phyloP scores from a whole-genome alignment of 2,797 vertebrate genomes.

The Chiroxiphia lanceolata region DNA sequence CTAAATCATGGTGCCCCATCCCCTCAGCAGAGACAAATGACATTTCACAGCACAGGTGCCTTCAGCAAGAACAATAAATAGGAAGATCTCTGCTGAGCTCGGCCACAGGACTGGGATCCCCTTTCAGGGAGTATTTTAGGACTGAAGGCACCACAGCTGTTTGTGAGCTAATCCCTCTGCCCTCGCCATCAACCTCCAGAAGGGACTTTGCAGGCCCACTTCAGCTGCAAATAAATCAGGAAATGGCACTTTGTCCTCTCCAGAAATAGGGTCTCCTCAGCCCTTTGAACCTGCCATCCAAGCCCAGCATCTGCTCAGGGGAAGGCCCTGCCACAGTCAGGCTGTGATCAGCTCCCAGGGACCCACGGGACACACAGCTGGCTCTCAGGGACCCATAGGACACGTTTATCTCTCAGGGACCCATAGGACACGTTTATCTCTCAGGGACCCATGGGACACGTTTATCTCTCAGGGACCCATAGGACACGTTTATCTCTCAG shows the following conservation, averaged over 20 bases:
- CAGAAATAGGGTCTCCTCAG: not conserved
- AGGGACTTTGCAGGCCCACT: not conserved
- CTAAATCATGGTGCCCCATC: not conserved
- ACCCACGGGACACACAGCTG: accelerated
- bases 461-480: accelerated
- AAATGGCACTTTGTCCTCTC: not conserved
- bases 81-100: not conserved
- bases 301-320: not conserved
- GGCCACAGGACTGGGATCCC: not conserved
- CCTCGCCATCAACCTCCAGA: not conserved
- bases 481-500: not conserved
- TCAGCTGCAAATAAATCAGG: not conserved
- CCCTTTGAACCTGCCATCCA: accelerated
- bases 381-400: accelerated
- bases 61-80: not conserved
- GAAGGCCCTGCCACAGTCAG: not conserved
- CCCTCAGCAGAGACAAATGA: not conserved
- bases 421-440: not conserved
- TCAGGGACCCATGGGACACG: accelerated
- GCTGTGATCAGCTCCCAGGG: not conserved
- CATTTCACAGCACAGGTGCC: slow-evolving; percentile 1
- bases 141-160: slow-evolving; percentile 43
- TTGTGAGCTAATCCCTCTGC: slow-evolving; percentile 34
- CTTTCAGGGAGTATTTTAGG: slow-evolving; percentile 57
- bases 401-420: not conserved